Conservation (phyloP, 2,888 invertebrate genomes). For the Idaea dimidiata region DNA sequence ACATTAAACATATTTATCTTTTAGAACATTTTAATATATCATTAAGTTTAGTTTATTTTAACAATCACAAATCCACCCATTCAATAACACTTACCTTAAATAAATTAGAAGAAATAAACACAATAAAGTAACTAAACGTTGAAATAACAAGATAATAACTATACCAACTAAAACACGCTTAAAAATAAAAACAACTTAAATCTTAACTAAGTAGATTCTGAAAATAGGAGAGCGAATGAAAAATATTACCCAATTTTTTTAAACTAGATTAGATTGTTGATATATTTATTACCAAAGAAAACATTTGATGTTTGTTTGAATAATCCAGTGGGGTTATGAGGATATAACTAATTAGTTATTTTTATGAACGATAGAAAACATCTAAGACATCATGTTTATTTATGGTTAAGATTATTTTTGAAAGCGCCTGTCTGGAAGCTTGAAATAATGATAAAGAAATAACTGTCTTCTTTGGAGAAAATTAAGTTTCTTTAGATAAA, state of each 20-base stretch:
- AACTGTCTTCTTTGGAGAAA: background rate
- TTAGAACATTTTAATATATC: background rate
- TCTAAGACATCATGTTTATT: background rate
- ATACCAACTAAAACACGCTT: slow-evolving; percentile 45
- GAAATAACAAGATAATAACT: background rate
- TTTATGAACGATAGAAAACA: background rate
- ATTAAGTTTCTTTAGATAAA: background rate
- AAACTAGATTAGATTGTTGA: background rate
- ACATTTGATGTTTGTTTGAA: slow-evolving; percentile 7
- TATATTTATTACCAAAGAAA: background rate
- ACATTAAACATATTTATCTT: too few relatives aligned
- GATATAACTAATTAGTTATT: background rate
- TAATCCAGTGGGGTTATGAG: slow-evolving; percentile 3
- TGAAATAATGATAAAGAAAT: background rate
- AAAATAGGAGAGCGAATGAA: slow-evolving; percentile 24
- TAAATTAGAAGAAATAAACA: background rate
- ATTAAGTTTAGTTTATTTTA: background rate
- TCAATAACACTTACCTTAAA: background rate
- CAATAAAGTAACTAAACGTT: background rate
- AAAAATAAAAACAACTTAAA: slow-evolving; percentile 54
- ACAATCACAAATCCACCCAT: background rate
- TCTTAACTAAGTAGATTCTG: slow-evolving; percentile 18
- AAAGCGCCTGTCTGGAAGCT: background rate
- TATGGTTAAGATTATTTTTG: background rate
- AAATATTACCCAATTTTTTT: slow-evolving; percentile 8